Conservation (phyloP, 2,113 vertebrate genomes). For the Motacilla alba region DNA sequence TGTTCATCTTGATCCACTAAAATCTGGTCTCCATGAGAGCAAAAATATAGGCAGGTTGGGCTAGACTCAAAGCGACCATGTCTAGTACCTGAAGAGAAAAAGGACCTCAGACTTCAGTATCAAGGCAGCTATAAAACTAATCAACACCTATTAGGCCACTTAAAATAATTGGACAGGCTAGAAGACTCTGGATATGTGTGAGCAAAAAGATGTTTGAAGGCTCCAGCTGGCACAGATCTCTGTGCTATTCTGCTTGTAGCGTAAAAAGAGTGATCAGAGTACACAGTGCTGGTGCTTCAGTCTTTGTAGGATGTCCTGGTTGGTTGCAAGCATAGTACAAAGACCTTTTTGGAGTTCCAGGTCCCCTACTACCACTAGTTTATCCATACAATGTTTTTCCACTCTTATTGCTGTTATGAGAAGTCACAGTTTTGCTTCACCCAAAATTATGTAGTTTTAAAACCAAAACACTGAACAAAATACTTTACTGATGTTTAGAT, state of each 20-base stretch:
- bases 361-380: not conserved
- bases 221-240: not conserved
- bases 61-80: not conserved
- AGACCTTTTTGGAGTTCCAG: not conserved
- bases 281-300: rapidly evolving
- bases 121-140: not conserved
- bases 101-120: not conserved
- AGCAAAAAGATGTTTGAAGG: not conserved
- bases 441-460: not conserved
- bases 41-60: not conserved
- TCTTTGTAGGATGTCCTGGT: not conserved
- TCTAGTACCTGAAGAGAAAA: not conserved
- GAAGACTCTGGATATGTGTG: not conserved
- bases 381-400: not conserved
- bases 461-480: not conserved
- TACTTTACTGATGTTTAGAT: not conserved
- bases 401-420: not conserved
- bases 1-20: not conserved
- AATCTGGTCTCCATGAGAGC: not conserved
- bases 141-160: not conserved
- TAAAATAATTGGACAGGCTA: not conserved
- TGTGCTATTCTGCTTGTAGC: not conserved
- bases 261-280: not conserved
- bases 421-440: not conserved
- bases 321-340: not conserved